Percentiles rank a stretch among this genome's conserved stretches.
phyloP scores from a whole-genome alignment of 1,140 invertebrate species.

The Episyrphus balteatus region DNA sequence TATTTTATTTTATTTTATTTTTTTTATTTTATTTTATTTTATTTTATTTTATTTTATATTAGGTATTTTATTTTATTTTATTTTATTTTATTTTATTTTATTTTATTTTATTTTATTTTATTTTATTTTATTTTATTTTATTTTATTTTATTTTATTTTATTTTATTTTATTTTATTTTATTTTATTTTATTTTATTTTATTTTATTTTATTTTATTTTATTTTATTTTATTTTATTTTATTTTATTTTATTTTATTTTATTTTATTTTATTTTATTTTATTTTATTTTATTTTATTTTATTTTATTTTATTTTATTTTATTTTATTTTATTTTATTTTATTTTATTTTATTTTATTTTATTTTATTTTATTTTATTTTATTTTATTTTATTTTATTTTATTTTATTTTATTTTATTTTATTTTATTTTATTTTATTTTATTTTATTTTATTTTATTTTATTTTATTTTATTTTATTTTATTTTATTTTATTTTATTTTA shows the following conservation, averaged over 20 bases:
- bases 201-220: background rate
- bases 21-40: background rate
- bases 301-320: background rate
- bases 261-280: background rate
- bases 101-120: background rate
- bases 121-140: slow-evolving; percentile 4
- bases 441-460: background rate
- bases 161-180: slow-evolving; percentile 3
- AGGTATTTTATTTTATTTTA: too few species aligned
- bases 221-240: background rate
- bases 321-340: background rate
- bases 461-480: background rate
- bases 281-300: background rate
- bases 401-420: background rate
- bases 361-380: background rate
- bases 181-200: slow-evolving; percentile 1
- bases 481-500: background rate
- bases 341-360: too few species aligned
- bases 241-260: background rate
- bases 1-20: slow-evolving; percentile 3
- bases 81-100: background rate
- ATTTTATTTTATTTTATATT: too few species aligned
- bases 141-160: slow-evolving; percentile 3
- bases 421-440: background rate
- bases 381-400: background rate